Conservation (phyloP, 2,888 invertebrate genomes). For the Pecten maximus region DNA sequence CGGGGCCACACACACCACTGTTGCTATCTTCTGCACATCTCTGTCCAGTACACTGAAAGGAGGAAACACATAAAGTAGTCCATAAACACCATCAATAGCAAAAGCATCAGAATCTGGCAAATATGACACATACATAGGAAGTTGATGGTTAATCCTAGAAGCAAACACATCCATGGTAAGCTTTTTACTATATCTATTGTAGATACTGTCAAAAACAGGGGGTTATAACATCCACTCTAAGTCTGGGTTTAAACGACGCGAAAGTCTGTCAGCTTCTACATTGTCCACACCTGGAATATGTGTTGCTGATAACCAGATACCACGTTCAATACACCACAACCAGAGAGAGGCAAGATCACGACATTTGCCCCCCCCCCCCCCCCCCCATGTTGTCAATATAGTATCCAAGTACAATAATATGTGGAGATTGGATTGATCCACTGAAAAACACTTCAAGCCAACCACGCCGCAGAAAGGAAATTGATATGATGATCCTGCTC, state of each 20-base stretch:
- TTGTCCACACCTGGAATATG: slow-evolving; percentile 43
- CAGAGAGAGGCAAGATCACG: neutral
- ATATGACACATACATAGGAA: slow-evolving; percentile 27
- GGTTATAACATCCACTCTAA: slow-evolving; percentile 46
- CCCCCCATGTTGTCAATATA: slow-evolving; percentile 45
- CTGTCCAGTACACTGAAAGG: no score
- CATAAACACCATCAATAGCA: slow-evolving; percentile 19
- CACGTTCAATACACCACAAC: slow-evolving; percentile 42
- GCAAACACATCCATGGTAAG: slow-evolving; percentile 45
- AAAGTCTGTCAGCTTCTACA: slow-evolving; percentile 38
- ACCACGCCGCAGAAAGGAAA: slow-evolving; percentile 38
- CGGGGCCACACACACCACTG: slow-evolving; percentile 42
- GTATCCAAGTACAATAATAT: slow-evolving; percentile 38
- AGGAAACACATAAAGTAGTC: slow-evolving; percentile 8
- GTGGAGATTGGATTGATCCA: no score
- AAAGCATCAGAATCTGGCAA: slow-evolving; percentile 43
- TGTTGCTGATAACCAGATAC: slow-evolving; percentile 41
- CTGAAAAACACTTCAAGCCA: slow-evolving; percentile 43
- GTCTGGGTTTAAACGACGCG: slow-evolving; percentile 43
- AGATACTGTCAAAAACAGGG: neutral
- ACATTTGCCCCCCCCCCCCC: neutral
- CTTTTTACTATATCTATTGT: neutral
- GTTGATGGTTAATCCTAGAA: slow-evolving; percentile 39
- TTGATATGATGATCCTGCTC: slow-evolving; percentile 43
- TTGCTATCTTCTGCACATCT: no score